Base-by-base conservation (phyloP, 92 coral and sea anemone genomes). In the Anthopleura xanthogrammica region DNA sequence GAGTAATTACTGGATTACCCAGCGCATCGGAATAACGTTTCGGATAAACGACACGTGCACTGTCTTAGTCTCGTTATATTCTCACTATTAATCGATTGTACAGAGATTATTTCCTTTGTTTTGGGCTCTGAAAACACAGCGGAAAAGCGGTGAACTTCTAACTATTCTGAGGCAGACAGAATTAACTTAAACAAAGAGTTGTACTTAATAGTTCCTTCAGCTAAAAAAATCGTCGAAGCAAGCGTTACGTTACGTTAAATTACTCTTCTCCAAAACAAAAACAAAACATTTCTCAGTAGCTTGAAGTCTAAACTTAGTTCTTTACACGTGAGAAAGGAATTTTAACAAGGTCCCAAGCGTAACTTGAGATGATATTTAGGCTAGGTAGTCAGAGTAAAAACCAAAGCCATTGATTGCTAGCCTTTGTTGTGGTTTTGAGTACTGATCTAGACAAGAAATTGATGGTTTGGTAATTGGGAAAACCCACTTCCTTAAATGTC, bases 301-400 rank as follows among this genome's bases (percentile, higher is more conserved):
- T 62, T 14, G 54, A 80, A 80, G 58, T 64, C 74, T 80, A 40
- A 60, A 40, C 83, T 64, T 29, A 39, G 71, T 60, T 80, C 83
- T 7, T 10, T 80, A 48, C 13, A 80, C 83, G 83, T 80, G 83
- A 80, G 83, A 80, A 72, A 60, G 23, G 83, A 80, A 80, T 80
- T 54, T 64, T 80, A 80, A 80, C 65, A 64, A 80, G 83, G 71
- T 80, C 83, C 83, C 83, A 80, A 23, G 83, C 80, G 83, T 80
- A 80, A 80, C 20, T 13, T 42, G 75, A 80, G 83, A 80, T 17
- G 80, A 13, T 54, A 80, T 80, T 56, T 57, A 58, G 56, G 55
- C 74, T 60, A 39, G 41, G 75, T 41, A 80, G 42, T 80, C 83
- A 65, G 36, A 19, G 71, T 52, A 17, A 64, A 64, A 80, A 80